Percentiles rank a stretch among this genome's conserved stretches.
phyloP scores from a whole-genome alignment of 2,888 invertebrate species.

The Drosophila anceps region DNA sequence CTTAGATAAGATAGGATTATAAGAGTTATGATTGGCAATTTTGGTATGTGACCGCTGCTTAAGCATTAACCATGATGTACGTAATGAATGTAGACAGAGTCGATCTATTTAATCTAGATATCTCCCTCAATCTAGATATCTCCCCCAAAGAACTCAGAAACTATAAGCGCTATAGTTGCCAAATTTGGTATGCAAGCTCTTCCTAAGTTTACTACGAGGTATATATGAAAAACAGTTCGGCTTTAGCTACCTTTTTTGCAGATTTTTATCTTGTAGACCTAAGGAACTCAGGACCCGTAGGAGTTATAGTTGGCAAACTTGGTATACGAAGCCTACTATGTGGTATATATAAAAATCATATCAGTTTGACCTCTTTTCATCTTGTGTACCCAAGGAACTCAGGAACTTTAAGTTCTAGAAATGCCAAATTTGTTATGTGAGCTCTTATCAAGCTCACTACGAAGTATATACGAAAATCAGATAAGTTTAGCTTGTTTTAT shows the following conservation, averaged over 20 bases:
- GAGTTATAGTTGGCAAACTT: background rate
- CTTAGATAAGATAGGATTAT: background rate
- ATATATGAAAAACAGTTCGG: background rate
- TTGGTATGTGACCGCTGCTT: no score
- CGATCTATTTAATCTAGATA: no score
- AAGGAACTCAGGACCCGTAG: background rate
- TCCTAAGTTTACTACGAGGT: no score
- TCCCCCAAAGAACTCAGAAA: background rate
- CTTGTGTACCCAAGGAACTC: background rate
- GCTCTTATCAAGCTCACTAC: background rate
- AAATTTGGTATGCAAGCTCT: background rate
- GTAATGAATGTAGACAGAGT: background rate
- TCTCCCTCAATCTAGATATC: no score
- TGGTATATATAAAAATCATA: background rate
- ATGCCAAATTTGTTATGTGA: background rate
- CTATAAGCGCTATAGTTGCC: background rate
- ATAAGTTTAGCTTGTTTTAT: no score
- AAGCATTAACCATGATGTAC: no score
- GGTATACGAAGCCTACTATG: no score
- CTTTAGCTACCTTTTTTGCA: background rate
- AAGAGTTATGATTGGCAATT: rapidly evolving
- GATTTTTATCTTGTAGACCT: background rate
- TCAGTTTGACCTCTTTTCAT: no score
- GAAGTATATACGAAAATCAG: background rate
- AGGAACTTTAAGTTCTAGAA: background rate